Conservation (phyloP, 2,888 invertebrate genomes). For the Eucriotettix oculatus region DNA sequence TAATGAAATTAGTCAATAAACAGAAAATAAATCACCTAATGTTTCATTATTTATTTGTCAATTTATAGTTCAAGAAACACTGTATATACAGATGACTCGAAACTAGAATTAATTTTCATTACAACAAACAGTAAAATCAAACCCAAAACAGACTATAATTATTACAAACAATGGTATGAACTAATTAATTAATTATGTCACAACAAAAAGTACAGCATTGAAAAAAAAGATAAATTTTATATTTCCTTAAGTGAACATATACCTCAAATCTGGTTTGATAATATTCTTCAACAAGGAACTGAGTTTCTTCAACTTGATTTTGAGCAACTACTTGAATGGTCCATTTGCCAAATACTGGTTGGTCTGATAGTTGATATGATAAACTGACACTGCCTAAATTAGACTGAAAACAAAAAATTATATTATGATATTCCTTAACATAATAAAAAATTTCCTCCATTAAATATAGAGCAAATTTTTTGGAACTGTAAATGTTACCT, state of each 20-base stretch:
- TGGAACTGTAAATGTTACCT: constrained; percentile 28
- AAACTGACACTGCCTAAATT: constrained; percentile 88
- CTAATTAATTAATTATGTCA: no score
- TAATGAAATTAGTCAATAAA: no score
- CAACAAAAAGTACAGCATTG: no score
- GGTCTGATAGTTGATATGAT: constrained; percentile 77
- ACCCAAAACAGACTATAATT: no score
- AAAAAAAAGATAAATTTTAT: background rate
- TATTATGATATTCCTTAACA: background rate
- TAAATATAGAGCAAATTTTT: background rate
- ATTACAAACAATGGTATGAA: no score
- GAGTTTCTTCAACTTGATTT: constrained; percentile 71
- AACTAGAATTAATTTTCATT: no score
- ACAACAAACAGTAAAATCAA: no score
- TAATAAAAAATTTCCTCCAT: background rate
- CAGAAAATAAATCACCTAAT: no score
- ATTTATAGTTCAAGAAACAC: no score
- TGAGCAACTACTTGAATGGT: constrained; percentile 74
- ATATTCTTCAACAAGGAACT: constrained; percentile 83
- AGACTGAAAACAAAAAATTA: constrained; percentile 33
- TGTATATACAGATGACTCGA: no score
- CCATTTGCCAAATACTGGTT: constrained; percentile 88
- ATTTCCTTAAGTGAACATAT: background rate
- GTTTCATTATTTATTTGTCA: no score
- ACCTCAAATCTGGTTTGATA: constrained; percentile 88